These are phyloP conservation scores for Lasioglossum pauxillum DNA, from an alignment of 2,888 invertebrate species.

Conservation along the genomic window DNA sequence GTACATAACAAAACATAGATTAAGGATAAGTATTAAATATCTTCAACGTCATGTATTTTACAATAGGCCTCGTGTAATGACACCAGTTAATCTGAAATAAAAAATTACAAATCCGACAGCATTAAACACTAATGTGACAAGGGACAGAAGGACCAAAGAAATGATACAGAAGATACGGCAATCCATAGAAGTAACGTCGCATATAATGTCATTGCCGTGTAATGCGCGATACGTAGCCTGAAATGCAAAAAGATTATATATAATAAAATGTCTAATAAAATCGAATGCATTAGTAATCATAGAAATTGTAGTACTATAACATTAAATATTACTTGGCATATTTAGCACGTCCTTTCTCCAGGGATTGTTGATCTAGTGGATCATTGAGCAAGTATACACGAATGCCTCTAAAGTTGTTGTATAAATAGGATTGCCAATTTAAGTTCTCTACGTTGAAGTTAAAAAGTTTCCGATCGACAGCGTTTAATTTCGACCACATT, in stretches of 20 bases:
- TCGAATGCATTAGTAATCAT: neutral
- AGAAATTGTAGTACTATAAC: neutral
- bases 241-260: conserved; percentile 31
- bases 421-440: too few relatives aligned
- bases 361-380: too few relatives aligned
- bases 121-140: conserved; percentile 8
- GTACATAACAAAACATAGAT: neutral
- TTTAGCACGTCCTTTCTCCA: too few relatives aligned
- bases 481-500: too few relatives aligned
- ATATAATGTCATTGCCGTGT: conserved; percentile 53
- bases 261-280: neutral
- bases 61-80: too few relatives aligned
- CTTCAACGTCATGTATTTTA: too few relatives aligned
- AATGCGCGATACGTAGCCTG: conserved; percentile 78
- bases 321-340: too few relatives aligned
- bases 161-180: neutral
- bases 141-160: conserved; percentile 28
- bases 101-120: neutral
- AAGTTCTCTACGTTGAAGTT: too few relatives aligned
- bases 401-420: too few relatives aligned
- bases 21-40: too few relatives aligned
- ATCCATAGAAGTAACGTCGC: conserved; percentile 63
- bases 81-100: neutral
- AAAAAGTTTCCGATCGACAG: too few relatives aligned
- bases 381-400: too few relatives aligned